Percentiles rank a stretch among this genome's conserved stretches.
These are phyloP conservation scores for Lampropteryx suffumata DNA, from an alignment of 2,888 invertebrate species.

Conservation along the genomic window DNA sequence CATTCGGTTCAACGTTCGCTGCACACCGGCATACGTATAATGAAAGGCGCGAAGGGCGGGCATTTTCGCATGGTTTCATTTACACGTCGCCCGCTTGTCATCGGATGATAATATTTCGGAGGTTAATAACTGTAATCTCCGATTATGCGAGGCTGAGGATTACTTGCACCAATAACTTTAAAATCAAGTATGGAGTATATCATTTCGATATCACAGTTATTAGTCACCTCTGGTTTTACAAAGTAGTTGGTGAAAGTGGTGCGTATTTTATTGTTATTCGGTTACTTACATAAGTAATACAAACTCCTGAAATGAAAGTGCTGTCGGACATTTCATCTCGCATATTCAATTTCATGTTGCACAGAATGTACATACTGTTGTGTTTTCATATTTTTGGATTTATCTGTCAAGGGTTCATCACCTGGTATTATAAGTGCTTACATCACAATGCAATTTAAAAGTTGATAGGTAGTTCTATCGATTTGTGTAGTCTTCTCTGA, in stretches of 20 bases:
- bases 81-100: slow-evolving; percentile 59
- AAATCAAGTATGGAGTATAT: too few species aligned
- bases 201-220: too few species aligned
- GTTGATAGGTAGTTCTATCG: slow-evolving; percentile 9
- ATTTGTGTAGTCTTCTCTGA: slow-evolving; percentile 8
- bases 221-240: neutral
- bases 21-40: slow-evolving; percentile 33
- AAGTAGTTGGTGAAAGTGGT: neutral
- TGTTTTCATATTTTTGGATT: slow-evolving; percentile 1
- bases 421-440: slow-evolving; percentile 7
- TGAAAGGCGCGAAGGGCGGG: slow-evolving; percentile 48
- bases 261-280: slow-evolving; percentile 28
- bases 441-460: neutral
- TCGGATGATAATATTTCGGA: slow-evolving; percentile 56
- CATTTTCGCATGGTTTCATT: slow-evolving; percentile 52
- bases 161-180: neutral
- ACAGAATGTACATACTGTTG: neutral
- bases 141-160: slow-evolving; percentile 35
- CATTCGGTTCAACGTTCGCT: slow-evolving; percentile 30
- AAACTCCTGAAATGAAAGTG: slow-evolving; percentile 13
- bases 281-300: slow-evolving; percentile 18
- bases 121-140: slow-evolving; percentile 53
- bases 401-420: slow-evolving; percentile 9
- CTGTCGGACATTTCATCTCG: slow-evolving; percentile 13
- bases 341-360: slow-evolving; percentile 10